Evolutionary conservation across 1,140 invertebrate species (phyloP), one percentile per base, ranked within the genome.

Genomic region (Macrosteles quadrilineatus): DNA sequence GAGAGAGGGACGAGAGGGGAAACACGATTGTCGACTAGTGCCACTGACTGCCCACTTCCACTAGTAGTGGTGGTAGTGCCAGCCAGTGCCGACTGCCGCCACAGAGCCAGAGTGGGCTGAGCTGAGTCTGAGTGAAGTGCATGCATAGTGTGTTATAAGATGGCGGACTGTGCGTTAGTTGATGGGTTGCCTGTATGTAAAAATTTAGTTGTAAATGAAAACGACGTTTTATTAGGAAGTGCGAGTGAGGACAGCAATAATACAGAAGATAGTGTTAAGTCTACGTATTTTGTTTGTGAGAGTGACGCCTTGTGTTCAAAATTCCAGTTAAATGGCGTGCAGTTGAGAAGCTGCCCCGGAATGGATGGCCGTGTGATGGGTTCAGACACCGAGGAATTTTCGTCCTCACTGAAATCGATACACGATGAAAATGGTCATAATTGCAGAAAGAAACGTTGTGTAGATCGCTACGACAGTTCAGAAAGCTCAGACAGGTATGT

Each of bases 381-480:
- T 63, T 69, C 68, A 21, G 68, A 69, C 29, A n/a, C 47, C 53
- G 69, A 59, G 45, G 69, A 67, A 31, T 71, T 71, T 57, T 30
- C 45, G 53, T 25, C 43, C 29, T 29, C 45, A 55, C 53, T 66
- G n/a, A 66, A 71, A 59, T 45, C 43, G 43, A 71, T 65, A 36
- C 36, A 59, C 29, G 57, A 67, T 23, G 67, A 72, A 63, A 69
- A 73, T 59, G 72, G 72, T 30, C 73, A 75, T 40, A 75, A 72
- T 72, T 89, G 86, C 78, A 87, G 89, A 79, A 92, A 92, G 84
- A 93, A 91, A 81, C 85, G 91, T 81, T 92, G 91, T 82, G 84
- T 90, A 77, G 91, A 93, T 86, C 86, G 91, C 85, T 93, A 92
- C 85, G 91, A 94, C 85, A 93, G 91, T 80, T 93, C 91, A 76